phyloP scores from a whole-genome alignment of 2,888 invertebrate genomes.

The Lydus trimaculatus region DNA sequence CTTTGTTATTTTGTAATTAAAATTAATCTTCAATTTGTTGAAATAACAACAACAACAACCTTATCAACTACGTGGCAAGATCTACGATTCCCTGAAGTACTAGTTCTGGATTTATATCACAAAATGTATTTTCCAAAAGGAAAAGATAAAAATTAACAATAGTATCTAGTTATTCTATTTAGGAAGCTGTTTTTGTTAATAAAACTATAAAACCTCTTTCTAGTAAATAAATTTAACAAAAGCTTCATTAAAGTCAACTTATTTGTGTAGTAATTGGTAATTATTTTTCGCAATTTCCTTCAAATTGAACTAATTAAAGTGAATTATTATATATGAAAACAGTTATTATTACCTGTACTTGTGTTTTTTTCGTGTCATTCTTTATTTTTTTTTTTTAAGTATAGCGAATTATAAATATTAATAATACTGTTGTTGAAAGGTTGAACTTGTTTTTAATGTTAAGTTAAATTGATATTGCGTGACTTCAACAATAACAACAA shows the following conservation, averaged over 20 bases:
- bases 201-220: neutral
- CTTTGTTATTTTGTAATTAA: neutral
- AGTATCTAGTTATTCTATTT: neutral
- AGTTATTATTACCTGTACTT: no score
- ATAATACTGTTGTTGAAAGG: neutral
- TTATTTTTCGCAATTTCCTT: neutral
- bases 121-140: neutral
- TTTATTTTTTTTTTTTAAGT: neutral
- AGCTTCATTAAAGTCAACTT: neutral
- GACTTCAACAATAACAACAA: neutral
- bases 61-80: conserved; percentile 8
- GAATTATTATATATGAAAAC: no score
- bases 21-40: conserved; percentile 1
- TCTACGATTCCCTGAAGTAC: conserved; percentile 3
- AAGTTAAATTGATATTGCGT: conserved; percentile 4
- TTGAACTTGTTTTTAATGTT: neutral
- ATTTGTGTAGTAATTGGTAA: neutral
- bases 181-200: neutral
- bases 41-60: neutral
- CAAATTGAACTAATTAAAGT: no score
- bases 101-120: neutral
- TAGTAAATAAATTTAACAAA: neutral
- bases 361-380: neutral
- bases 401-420: neutral
- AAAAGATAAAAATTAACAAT: neutral